These are phyloP conservation scores for Mastacembelus armatus DNA, from an alignment of 2,797 vertebrate species.

Conservation along the genomic window DNA sequence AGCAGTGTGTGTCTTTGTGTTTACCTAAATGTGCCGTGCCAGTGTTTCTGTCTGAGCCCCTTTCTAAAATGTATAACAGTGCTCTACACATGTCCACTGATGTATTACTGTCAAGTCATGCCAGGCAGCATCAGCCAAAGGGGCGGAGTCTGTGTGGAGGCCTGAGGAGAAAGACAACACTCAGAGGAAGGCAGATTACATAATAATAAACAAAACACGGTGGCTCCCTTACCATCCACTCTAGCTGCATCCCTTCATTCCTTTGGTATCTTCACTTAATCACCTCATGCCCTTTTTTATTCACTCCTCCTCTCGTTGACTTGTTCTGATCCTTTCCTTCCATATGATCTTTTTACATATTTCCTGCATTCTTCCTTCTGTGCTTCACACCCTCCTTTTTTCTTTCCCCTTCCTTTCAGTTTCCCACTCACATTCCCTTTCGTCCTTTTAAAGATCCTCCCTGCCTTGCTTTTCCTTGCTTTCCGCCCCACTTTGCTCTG, in stretches of 20 bases:
- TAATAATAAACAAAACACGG: conserved; percentile 30
- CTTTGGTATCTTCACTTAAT: no score
- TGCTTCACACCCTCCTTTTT: not conserved
- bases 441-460: not conserved
- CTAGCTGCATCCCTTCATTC: not conserved
- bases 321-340: not conserved
- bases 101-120: conserved; percentile 20
- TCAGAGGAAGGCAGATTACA: conserved; percentile 35
- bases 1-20: not conserved
- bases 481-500: not conserved
- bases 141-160: conserved; percentile 20
- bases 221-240: conserved; percentile 10
- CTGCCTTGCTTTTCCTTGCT: not conserved
- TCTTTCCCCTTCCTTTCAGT: not conserved
- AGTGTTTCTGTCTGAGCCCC: conserved; percentile 3
- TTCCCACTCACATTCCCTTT: not conserved
- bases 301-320: not conserved
- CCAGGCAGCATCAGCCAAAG: conserved; percentile 30
- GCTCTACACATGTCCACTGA: no score
- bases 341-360: no score
- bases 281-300: not conserved
- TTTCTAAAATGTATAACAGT: not conserved
- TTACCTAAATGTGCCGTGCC: not conserved
- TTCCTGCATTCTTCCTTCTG: not conserved
- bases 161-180: conserved; percentile 2